These are phyloP conservation scores for Danio jaintianensis DNA, from an alignment of 2,797 vertebrate species.

Conservation along the genomic window DNA sequence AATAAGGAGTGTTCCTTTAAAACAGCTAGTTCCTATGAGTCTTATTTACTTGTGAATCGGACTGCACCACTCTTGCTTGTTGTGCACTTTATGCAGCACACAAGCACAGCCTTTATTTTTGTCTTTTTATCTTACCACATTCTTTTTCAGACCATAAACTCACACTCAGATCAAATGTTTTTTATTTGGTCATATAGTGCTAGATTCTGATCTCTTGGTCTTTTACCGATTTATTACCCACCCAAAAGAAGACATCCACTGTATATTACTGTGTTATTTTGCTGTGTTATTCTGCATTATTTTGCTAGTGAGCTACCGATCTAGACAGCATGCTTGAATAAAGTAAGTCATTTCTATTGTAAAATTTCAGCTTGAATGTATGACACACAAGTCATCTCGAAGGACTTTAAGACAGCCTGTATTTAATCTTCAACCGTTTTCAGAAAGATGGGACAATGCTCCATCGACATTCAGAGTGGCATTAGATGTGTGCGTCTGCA, in stretches of 20 bases:
- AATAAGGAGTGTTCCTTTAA: no score
- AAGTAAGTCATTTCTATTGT: neutral
- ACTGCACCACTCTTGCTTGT: neutral
- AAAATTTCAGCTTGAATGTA: neutral
- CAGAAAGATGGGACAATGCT: slow-evolving; percentile 9
- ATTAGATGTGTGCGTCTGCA: slow-evolving; percentile 9
- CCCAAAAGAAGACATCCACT: neutral
- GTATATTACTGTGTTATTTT: neutral
- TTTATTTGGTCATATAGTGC: neutral
- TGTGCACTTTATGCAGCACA: neutral
- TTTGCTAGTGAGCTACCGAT: neutral
- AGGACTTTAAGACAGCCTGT: neutral
- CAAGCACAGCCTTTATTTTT: neutral
- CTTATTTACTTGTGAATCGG: neutral
- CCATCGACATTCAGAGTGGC: neutral
- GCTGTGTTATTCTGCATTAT: no score
- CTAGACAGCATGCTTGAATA: slow-evolving; percentile 1
- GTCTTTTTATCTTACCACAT: neutral
- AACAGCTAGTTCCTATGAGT: neutral
- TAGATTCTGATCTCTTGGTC: neutral
- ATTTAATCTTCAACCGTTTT: neutral
- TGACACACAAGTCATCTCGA: neutral
- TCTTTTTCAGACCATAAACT: neutral
- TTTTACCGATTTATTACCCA: neutral
- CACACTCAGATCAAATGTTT: neutral